Base-by-base conservation (phyloP, 2,113 vertebrate species). In the Syngnathus typhle region DNA sequence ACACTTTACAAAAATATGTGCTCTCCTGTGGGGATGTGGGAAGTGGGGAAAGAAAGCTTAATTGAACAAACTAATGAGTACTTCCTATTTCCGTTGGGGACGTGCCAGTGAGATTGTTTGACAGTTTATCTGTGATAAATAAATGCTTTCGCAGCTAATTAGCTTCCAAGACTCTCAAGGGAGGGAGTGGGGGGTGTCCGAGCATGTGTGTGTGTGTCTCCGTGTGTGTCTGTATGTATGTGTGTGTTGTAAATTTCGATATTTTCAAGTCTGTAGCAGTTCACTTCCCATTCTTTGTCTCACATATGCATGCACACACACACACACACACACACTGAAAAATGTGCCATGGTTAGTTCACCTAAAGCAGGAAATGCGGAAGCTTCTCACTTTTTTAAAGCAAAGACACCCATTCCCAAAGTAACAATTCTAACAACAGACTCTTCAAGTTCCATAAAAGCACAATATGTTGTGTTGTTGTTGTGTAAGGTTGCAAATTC, bases 61-160 rank as follows among this genome's bases (percentile, higher is more conserved):
- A 91, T 91, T 89, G 85, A 90, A 89, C 85, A 88, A 88, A 88
- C 83, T 92, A 92, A 91, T 92, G 87, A 90, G 87, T 88, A 89
- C 82, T 88, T 89, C 78, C 86, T 87, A 82, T 84, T 84, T 89
- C 89, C 89, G 79, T 81, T 82, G 84, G 90, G 85, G 84, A 90
- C 81, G 84, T 83, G 86, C 87, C 78, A 86, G 85, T 76, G 78
- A 90, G 89, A 91, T 91, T 90, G 87, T 88, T 87, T 89, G 90
- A 92, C 89, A 90, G 87, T 91, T 91, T 91, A 89, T 91, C 91
- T 89, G 82, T 85, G 88, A 90, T 91, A 90, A 92, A 92, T 92
- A 91, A 90, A 91, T 88, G 87, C 89, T 88, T 90, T 87, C 85
- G 82, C 80, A 91, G 85, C 89, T 89, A 91, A 91, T 91, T 89